Evolutionary conservation across 2,888 invertebrate genomes (phyloP).

Genomic region (Sarcophaga carnaria): DNA sequence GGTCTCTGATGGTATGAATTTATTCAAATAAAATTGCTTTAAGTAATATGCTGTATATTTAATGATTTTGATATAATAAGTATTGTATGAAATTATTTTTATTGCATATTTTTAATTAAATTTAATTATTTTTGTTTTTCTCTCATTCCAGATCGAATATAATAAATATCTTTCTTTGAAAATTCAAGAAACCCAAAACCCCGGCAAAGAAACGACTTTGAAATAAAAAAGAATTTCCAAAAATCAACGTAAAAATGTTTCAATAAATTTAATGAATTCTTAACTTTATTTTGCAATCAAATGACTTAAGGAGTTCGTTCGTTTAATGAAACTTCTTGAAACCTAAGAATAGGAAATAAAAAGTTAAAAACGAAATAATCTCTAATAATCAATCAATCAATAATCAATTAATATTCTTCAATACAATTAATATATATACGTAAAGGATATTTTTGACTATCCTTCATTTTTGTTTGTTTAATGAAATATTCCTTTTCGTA

Average conservation of each 20-base stretch:
- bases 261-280: slow-evolving; percentile 60
- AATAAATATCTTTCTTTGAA: background rate
- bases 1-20: too few relatives aligned
- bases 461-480: too few relatives aligned
- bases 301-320: slow-evolving; percentile 62
- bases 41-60: too few relatives aligned
- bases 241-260: slow-evolving; percentile 59
- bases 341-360: slow-evolving; percentile 10
- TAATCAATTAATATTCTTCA: too few relatives aligned
- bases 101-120: background rate
- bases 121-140: slow-evolving; percentile 3
- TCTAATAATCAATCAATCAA: background rate
- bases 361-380: slow-evolving; percentile 19
- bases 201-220: slow-evolving; percentile 44
- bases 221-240: slow-evolving; percentile 6
- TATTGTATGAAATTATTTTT: too few relatives aligned
- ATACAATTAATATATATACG: too few relatives aligned
- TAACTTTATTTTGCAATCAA: slow-evolving; percentile 58
- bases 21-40: too few relatives aligned
- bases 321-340: slow-evolving; percentile 18
- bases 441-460: too few relatives aligned
- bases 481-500: too few relatives aligned
- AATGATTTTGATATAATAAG: too few relatives aligned
- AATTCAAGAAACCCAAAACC: background rate
- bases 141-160: slow-evolving; percentile 48